A percentile compares a stretch with the other conserved stretches of the same genome.
These are phyloP conservation scores for Peromyscus attwateri DNA, from an alignment of 2,797 vertebrate species.

Conservation along the genomic window DNA sequence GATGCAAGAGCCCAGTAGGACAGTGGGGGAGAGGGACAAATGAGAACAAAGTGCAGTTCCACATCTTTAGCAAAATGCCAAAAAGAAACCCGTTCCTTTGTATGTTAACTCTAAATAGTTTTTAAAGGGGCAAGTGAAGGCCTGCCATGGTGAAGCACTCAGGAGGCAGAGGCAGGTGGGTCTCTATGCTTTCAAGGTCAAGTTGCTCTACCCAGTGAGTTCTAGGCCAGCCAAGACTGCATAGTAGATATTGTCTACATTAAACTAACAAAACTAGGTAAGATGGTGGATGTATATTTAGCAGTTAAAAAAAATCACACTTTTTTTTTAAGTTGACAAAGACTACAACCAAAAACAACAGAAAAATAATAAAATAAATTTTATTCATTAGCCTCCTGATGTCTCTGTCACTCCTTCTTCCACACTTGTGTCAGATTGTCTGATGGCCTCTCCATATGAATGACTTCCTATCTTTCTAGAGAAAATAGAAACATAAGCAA, in stretches of 20 bases:
- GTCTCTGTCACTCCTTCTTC: neutral
- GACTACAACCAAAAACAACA: neutral
- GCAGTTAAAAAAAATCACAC: neutral
- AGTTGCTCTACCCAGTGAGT: neutral
- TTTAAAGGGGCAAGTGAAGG: neutral
- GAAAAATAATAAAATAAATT: neutral
- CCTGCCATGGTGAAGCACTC: neutral
- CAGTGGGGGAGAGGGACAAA: neutral
- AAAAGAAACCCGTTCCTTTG: neutral
- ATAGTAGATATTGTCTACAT: neutral
- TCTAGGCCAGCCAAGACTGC: neutral
- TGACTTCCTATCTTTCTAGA: conserved; percentile 14
- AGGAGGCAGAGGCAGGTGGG: neutral
- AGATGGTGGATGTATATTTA: neutral
- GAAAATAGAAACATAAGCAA: conserved; percentile 44
- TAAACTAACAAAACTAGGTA: neutral
- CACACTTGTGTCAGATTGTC: neutral
- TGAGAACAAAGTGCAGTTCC: neutral
- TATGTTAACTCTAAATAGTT: neutral
- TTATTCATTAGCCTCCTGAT: neutral
- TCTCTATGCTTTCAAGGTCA: neutral
- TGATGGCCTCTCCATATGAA: conserved; percentile 32
- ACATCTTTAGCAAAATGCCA: neutral
- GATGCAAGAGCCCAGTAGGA: too few species aligned
- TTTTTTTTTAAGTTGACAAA: conserved; percentile 1